Conservation (phyloP, 2,888 invertebrate species). For the Elaeidobius kamerunicus region DNA sequence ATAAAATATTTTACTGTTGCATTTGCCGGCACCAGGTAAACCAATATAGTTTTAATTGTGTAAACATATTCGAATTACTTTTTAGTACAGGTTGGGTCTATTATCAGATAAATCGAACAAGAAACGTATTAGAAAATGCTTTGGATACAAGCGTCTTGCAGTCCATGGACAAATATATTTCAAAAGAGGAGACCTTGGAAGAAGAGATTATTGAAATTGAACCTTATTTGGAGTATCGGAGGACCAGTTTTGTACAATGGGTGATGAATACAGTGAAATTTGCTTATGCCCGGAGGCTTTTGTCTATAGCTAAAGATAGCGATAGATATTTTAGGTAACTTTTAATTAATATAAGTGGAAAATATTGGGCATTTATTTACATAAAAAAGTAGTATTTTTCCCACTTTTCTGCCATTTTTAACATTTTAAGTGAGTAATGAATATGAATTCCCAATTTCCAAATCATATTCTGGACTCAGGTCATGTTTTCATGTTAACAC, state of each 20-base stretch:
- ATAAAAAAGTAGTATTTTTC: no score
- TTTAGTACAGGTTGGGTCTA: constrained; percentile 43
- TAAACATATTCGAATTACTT: background rate
- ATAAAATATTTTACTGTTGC: constrained; percentile 34
- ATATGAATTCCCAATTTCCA: no score
- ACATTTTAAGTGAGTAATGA: no score
- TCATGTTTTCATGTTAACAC: no score
- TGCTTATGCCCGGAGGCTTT: constrained; percentile 51
- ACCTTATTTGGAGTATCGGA: constrained; percentile 32
- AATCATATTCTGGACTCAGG: no score
- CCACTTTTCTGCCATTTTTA: no score
- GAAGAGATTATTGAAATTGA: constrained; percentile 36
- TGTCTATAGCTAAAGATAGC: constrained; percentile 59
- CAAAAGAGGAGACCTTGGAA: constrained; percentile 30
- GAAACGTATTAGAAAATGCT: constrained; percentile 42
- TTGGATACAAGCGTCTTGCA: constrained; percentile 46
- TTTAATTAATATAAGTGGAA: no score
- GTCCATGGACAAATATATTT: constrained; percentile 37
- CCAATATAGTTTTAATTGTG: background rate
- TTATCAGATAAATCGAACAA: constrained; percentile 43
- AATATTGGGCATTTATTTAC: no score
- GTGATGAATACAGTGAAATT: constrained; percentile 43
- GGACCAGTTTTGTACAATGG: constrained; percentile 30
- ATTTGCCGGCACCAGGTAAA: constrained; percentile 33
- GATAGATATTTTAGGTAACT: constrained; percentile 55